Percentiles rank a stretch among this genome's conserved stretches.
Evolutionary conservation across 2,113 vertebrate species (phyloP).

Genomic region (Lampris megalopsis): DNA sequence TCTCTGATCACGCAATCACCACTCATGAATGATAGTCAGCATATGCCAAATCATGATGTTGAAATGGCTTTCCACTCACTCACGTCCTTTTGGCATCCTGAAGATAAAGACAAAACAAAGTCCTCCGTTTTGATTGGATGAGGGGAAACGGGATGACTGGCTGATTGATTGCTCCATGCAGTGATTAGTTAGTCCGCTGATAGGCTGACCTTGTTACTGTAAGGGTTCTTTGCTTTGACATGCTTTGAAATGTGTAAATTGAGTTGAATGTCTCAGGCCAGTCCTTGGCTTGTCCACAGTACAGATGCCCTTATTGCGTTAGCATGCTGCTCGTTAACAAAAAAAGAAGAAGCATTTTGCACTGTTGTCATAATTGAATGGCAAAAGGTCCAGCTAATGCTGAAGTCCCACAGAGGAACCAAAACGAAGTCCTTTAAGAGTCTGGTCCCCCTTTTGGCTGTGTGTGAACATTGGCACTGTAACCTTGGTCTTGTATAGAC

Average conservation of each 20-base stretch:
- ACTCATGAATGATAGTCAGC: slow-evolving; percentile 31
- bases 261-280: slow-evolving; percentile 1
- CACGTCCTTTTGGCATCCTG: slow-evolving; percentile 60
- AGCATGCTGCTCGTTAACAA: slow-evolving; percentile 51
- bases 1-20: slow-evolving; percentile 46
- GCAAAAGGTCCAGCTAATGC: slow-evolving; percentile 36
- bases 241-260: slow-evolving; percentile 41
- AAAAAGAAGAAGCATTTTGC: slow-evolving; percentile 5
- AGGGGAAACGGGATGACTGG: slow-evolving; percentile 50
- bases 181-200: slow-evolving; percentile 43
- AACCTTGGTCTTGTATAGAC: slow-evolving; percentile 80
- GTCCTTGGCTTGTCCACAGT: background rate
- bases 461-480: slow-evolving; percentile 86
- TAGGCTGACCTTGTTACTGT: slow-evolving; percentile 8
- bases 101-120: slow-evolving; percentile 16
- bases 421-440: slow-evolving; percentile 20
- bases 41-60: slow-evolving; percentile 31
- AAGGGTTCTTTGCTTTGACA: slow-evolving; percentile 49
- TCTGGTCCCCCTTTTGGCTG: slow-evolving; percentile 48
- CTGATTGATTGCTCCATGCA: slow-evolving; percentile 77
- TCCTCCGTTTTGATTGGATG: slow-evolving; percentile 52
- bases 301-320: slow-evolving; percentile 26
- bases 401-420: slow-evolving; percentile 33
- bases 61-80: slow-evolving; percentile 64
- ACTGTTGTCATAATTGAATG: slow-evolving; percentile 20